Conservation (phyloP, 2,113 vertebrate genomes). For the Lutjanus erythropterus region DNA sequence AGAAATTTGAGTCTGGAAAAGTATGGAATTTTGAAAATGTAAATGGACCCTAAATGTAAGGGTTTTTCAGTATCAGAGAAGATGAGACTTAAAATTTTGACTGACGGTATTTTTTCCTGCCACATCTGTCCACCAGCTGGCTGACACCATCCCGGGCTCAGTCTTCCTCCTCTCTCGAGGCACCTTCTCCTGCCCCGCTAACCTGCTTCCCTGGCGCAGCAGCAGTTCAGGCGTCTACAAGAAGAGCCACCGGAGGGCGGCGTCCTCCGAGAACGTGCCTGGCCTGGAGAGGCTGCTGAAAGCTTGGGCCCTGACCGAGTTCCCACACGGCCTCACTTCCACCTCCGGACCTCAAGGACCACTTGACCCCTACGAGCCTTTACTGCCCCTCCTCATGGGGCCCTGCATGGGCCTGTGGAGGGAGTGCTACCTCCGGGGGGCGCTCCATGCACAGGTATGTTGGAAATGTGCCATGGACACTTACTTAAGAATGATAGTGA, state of each 20-base stretch:
- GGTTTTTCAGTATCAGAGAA: neutral
- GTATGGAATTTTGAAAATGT: too few relatives aligned
- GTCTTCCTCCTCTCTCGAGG: constrained; percentile 90
- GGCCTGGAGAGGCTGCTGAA: constrained; percentile 84
- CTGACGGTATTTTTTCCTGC: neutral
- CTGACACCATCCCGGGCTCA: constrained; percentile 71
- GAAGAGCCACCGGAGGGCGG: constrained; percentile 83
- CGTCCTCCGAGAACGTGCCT: constrained; percentile 85
- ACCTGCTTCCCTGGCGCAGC: constrained; percentile 91
- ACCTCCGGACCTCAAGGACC: constrained; percentile 57
- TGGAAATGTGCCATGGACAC: neutral
- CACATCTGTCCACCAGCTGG: constrained; percentile 23
- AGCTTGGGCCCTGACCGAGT: constrained; percentile 59
- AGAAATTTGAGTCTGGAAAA: too few relatives aligned
- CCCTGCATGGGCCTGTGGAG: constrained; percentile 91
- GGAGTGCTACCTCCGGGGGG: constrained; percentile 92
- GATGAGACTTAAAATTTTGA: neutral
- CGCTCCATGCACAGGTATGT: constrained; percentile 89
- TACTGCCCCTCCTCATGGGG: constrained; percentile 88
- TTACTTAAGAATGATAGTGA: neutral
- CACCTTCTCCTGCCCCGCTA: constrained; percentile 83
- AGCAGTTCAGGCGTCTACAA: constrained; percentile 77
- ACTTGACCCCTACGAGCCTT: constrained; percentile 78
- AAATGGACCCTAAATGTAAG: too few relatives aligned
- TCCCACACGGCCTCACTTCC: constrained; percentile 47